These are phyloP conservation scores for Cephus rjabovi DNA, from an alignment of 2,888 invertebrate species.

Conservation along the genomic window DNA sequence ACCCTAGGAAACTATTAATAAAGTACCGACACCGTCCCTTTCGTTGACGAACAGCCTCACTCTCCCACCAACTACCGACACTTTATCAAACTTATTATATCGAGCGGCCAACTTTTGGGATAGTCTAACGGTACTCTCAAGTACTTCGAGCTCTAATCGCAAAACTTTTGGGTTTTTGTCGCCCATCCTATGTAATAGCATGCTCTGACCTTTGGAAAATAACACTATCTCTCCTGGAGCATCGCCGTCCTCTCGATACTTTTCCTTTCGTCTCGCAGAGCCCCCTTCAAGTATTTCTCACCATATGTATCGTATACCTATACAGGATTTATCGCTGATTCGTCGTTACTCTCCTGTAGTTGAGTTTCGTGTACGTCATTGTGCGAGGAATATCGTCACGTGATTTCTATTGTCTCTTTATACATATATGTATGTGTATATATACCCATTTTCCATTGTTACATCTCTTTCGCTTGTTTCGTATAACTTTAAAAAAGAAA, in stretches of 20 bases:
- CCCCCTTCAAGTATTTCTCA: not conserved
- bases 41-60: conserved; percentile 30
- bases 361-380: not conserved
- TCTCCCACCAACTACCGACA: conserved; percentile 30
- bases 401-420: not conserved
- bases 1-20: conserved; percentile 34
- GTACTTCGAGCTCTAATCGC: conserved; percentile 25
- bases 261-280: not conserved
- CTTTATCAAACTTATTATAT: conserved; percentile 48
- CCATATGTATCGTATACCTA: not conserved
- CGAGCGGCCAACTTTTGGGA: conserved; percentile 26
- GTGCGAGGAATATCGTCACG: not conserved
- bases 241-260: not conserved
- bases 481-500: not conserved
- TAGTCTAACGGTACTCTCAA: conserved; percentile 13
- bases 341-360: not conserved
- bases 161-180: conserved; percentile 30
- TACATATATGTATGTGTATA: not conserved
- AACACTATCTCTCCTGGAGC: not conserved
- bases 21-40: conserved; percentile 30
- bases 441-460: not conserved
- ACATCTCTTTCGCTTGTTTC: not conserved
- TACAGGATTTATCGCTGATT: not conserved
- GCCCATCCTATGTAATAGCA: conserved; percentile 8
- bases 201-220: conserved; percentile 9